Base-by-base conservation (phyloP, 2,888 invertebrate species). In the Eupithecia exiguata region DNA sequence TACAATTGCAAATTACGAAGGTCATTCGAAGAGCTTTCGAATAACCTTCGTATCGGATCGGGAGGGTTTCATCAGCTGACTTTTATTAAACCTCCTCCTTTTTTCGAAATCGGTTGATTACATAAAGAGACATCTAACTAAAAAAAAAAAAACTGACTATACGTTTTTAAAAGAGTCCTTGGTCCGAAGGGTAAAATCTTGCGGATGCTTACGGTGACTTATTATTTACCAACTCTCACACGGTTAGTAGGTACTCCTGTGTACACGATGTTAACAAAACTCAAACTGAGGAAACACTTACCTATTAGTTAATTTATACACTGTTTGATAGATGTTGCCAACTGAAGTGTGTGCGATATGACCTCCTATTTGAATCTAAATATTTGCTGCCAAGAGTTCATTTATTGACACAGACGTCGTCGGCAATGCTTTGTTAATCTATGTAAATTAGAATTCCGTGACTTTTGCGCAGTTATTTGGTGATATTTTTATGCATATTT, bases 391-490 rank as follows among this genome's bases (percentile, higher is more conserved):
- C 63, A 38, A 63, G 36, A n/a, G 5, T 65, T 35, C 18, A 65
- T 38, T 35, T 65, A n/a, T 65, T 65, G 38, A 38, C 38, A 21
- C 18, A 21, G n/a, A 38, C 38, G 35, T 36, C 58, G 25, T 36
- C 58, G 25, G 58, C n/a, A n/a, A 36, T 36, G n/a, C 3, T 65
- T 10, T 18, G 36, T 36, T 16, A 16, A 62, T 62, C 7, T 36
- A 63, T 65, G 63, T 62, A 35, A 62, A 35, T 35, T 62, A 18
- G 12, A 25, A 58, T 58, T 58, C 58, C 25, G 62, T 62, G 62
- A 35, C 62, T 58, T 25, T n/a, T 25, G 14, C 14, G 21, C 25
- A 25, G 58, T 58, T 25, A 58, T 58, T 58, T 58, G n/a, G 21
- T 53, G 12, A 21, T 53, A 53, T 12, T 53, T 21, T n/a, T n/a